Base-by-base conservation (phyloP, 2,888 invertebrate genomes). In the Epinotia demarniana region DNA sequence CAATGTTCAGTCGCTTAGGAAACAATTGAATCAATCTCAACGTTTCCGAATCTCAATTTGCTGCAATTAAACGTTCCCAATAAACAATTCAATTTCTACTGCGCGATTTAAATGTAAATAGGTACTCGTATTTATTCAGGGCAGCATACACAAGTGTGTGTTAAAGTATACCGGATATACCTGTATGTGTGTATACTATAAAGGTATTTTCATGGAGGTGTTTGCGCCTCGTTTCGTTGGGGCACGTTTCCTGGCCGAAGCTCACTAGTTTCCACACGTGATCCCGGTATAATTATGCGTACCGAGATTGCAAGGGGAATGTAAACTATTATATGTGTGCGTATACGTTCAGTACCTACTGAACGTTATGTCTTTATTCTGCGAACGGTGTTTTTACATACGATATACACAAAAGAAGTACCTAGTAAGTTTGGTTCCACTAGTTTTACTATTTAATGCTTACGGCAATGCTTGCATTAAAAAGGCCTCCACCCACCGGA, bases 211-310 rank as follows among this genome's bases (percentile, higher is more conserved):
- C 69, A 69, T 69, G 60, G 46, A 69, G 46, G 69, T 69, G 69
- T 69, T 69, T 69, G 58, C 69, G 55, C 55, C 57, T 69, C 69
- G 69, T 69, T 69, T 58, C 69, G 58, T 46, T 43, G 69, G 67
- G 58, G 60, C 69, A 69, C 69, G 69, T 69, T 69, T 60, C 58
- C 69, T 58, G 69, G 69, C 58, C 69, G 58, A 69, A 46, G 27
- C 69, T 60, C 69, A 43, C 69, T 58, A 60, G 69, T 60, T 69
- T 69, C 58, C 69, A 58, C 67, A 57, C 58, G 69, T 69, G 69
- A 58, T 69, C 46, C 43, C 58, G 46, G 69, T 58, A 43, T 68
- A 68, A 58, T 68, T 58, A 68, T 68, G 58, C 68, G 46, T 60
- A 69, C 68, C 23, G 58, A 69, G 69, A 60, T 69, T 69, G 69